Percentiles rank a stretch among this genome's conserved stretches.
phyloP scores from a whole-genome alignment of 1,140 invertebrate species.

The Nephila pilipes region DNA sequence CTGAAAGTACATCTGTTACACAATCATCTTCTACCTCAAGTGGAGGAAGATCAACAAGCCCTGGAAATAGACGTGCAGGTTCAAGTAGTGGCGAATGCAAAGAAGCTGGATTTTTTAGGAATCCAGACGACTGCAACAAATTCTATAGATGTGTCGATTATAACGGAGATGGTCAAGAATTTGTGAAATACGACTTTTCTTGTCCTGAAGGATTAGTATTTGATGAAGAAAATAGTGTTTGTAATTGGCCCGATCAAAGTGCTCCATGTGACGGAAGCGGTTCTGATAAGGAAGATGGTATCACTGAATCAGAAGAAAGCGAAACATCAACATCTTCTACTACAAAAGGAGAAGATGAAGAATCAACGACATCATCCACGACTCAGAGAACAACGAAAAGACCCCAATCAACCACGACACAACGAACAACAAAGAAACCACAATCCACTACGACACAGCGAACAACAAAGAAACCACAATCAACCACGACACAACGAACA shows the following conservation, averaged over 20 bases:
- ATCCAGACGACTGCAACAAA: conserved; percentile 84
- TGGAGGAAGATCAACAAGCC: background rate
- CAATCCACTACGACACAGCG: background rate
- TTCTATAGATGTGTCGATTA: conserved; percentile 84
- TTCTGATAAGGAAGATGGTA: background rate
- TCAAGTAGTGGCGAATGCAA: conserved; percentile 80
- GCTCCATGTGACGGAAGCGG: conserved; percentile 76
- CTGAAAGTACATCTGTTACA: background rate
- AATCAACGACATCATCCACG: background rate
- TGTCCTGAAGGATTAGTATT: conserved; percentile 81
- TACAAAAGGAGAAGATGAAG: background rate
- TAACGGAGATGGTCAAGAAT: conserved; percentile 83
- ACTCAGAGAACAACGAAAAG: background rate
- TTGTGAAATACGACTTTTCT: conserved; percentile 81
- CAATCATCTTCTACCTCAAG: background rate
- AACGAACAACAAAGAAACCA: background rate
- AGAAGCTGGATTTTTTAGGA: conserved; percentile 85
- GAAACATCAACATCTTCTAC: background rate
- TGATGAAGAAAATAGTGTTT: conserved; percentile 79
- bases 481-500: background rate
- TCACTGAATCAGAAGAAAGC: too few species aligned
- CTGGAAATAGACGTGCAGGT: background rate
- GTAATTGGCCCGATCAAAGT: conserved; percentile 76
- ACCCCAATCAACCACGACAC: conserved; percentile 6
- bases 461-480: background rate